Evolutionary conservation across 2,113 vertebrate species (phyloP), one percentile per base, ranked within the genome.

Genomic region (Zosterops hypoxanthus): DNA sequence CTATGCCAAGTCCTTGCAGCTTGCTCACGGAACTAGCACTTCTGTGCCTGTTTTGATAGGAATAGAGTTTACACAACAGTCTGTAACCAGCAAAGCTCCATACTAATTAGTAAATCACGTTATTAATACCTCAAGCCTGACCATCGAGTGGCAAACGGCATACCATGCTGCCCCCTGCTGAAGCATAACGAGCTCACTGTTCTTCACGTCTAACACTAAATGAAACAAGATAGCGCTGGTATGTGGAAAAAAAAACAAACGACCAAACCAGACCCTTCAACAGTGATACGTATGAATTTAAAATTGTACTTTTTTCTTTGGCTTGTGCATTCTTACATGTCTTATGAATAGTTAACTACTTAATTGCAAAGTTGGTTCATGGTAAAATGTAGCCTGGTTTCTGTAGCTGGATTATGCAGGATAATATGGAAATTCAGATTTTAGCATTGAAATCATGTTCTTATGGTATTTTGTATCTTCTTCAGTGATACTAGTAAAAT

Each of bases 81-180:
- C 36, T 91, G 17, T 76, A 97, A 70, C 34, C 21, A 79, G 50
- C 11, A 60, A 73, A 83, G 23, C 36, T 71, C 20, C 1, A 28
- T 61, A 21, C 16, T 93, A 94, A 96, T 96, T 94, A 97, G 56
- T 82, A 69, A 86, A 85, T 56, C 53, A 82, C 19, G 11, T 42
- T 76, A 34, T 70, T 92, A 79, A 69, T 87, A 73, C 31, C n/a
- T 39, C 76, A 47, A 86, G 4, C 16, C 53, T 26, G 17, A 10
- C 31, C 33, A 29, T 7, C 0, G 5, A 46, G 24, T 5, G 28
- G n/a, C 36, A 94, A 89, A 82, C 29, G 26, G 18, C 49, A 71
- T 94, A 55, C 82, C 80, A 85, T 96, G 88, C 90, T 97, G 90
- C 86, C 92, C 66, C 63, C 94, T 94, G 82, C 95, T 94, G 73